Percentiles rank a stretch among this genome's conserved stretches.
Evolutionary conservation across 2,797 vertebrate species (phyloP).

Genomic region (Botia kubotai): DNA sequence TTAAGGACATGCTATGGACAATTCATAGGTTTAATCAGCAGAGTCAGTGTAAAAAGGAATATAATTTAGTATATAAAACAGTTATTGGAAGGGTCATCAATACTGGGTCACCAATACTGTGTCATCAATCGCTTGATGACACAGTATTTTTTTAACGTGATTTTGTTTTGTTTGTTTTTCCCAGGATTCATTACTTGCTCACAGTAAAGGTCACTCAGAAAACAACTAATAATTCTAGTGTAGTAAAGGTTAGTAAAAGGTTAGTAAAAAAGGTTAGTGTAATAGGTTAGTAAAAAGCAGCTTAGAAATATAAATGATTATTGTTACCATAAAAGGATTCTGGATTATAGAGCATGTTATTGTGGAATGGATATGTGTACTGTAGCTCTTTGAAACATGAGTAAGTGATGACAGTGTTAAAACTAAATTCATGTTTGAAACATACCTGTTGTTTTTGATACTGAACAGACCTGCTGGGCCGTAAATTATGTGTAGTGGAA

Average conservation of each 20-base stretch:
- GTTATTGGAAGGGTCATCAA: not conserved
- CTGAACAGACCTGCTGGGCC: slow-evolving; percentile 86
- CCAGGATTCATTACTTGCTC: too few relatives aligned
- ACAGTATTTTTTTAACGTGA: not conserved
- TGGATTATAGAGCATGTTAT: not conserved
- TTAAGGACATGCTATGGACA: not conserved
- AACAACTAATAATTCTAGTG: not conserved
- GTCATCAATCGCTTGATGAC: not conserved
- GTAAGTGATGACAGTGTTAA: not conserved
- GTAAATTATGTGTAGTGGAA: slow-evolving; percentile 82
- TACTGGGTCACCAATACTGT: too few relatives aligned
- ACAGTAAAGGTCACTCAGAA: not conserved
- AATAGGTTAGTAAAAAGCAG: not conserved
- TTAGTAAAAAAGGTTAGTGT: too few relatives aligned
- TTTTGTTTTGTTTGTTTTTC: not conserved
- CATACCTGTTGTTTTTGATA: slow-evolving; percentile 94
- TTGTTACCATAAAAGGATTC: not conserved
- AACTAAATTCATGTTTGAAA: not conserved
- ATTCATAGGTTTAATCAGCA: not conserved
- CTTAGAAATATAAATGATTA: not conserved
- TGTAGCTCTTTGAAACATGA: not conserved
- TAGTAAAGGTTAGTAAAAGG: too few relatives aligned
- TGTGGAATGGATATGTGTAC: not conserved
- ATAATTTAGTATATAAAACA: not conserved
- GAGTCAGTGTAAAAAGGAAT: not conserved